Evolutionary conservation across 1,140 invertebrate genomes (phyloP), one percentile per base, ranked within the genome.

Genomic region (Lepidostoma basale): DNA sequence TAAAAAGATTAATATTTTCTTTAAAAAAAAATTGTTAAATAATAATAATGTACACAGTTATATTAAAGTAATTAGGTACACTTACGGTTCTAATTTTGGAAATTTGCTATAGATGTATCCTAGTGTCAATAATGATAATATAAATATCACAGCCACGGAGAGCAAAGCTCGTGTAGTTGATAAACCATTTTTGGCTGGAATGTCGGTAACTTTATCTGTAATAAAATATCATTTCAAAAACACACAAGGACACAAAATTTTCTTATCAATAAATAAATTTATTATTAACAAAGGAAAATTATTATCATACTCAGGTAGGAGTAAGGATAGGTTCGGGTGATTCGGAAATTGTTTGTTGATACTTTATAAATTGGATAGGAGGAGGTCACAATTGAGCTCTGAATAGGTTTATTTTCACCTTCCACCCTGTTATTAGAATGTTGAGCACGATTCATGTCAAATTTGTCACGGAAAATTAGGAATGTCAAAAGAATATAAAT

Each of bases 41-140:
- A n/a, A n/a, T n/a, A n/a, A n/a, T n/a, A n/a, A n/a, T n/a, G n/a
- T n/a, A n/a, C n/a, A n/a, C n/a, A n/a, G n/a, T n/a, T n/a, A 9
- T 45, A 45, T 18, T 18, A 10, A 40, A 49, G 65, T 60, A 25
- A 4, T 18, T 22, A 39, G 42, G 54, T 42, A 20, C 65, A 88
- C 90, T 91, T 87, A 95, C 92, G 88, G 86, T 79, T 92, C 86
- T 64, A 96, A 83, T 76, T 93, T 82, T 68, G 93, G 93, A 81
- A 95, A 95, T 79, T 87, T 91, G 71, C 81, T 87, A 74, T 92
- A 93, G 22, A 93, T 82, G 76, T 88, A 85, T 73, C 81, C 83
- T 63, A 93, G 78, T 44, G 85, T 82, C 39, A 84, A 75, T 45
- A 90, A 72, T 36, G 90, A 91, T 28, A 79, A 73, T 28, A 86